A percentile compares a stretch with the other conserved stretches of the same genome.
These are phyloP conservation scores for Siniperca obscura DNA, from an alignment of 2,797 vertebrate genomes.

Conservation along the genomic window DNA sequence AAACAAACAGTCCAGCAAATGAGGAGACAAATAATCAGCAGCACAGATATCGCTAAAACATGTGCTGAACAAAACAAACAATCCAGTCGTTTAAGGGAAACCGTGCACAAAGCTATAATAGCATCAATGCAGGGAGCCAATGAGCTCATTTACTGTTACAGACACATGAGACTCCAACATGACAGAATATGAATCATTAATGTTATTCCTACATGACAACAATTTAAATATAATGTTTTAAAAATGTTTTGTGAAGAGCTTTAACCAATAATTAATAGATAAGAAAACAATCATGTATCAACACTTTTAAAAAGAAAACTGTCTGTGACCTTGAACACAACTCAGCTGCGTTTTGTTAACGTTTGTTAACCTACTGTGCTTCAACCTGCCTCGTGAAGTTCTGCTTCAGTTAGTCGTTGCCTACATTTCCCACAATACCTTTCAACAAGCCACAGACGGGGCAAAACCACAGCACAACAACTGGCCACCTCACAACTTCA, in stretches of 20 bases:
- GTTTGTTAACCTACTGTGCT: background rate
- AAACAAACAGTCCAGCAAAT: too few species aligned
- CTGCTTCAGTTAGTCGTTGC: background rate
- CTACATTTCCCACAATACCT: slow-evolving; percentile 11
- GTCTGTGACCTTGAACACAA: background rate
- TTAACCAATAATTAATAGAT: background rate
- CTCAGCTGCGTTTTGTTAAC: background rate
- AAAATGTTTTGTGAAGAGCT: background rate
- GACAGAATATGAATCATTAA: too few species aligned
- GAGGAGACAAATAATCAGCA: background rate
- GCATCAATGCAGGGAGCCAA: too few species aligned
- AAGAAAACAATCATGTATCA: background rate
- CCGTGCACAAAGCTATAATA: too few species aligned
- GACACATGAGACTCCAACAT: too few species aligned
- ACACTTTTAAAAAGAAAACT: background rate
- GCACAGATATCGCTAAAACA: too few species aligned
- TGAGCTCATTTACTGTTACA: too few species aligned
- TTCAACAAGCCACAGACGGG: background rate
- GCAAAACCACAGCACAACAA: background rate
- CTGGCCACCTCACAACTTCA: background rate
- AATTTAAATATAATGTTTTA: too few species aligned
- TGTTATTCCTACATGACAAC: too few species aligned
- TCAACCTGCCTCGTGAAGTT: background rate
- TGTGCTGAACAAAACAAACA: too few species aligned
- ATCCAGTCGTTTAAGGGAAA: too few species aligned